These are phyloP conservation scores for Chironomus striatipennis DNA, from an alignment of 1,140 invertebrate genomes.

Conservation along the genomic window DNA sequence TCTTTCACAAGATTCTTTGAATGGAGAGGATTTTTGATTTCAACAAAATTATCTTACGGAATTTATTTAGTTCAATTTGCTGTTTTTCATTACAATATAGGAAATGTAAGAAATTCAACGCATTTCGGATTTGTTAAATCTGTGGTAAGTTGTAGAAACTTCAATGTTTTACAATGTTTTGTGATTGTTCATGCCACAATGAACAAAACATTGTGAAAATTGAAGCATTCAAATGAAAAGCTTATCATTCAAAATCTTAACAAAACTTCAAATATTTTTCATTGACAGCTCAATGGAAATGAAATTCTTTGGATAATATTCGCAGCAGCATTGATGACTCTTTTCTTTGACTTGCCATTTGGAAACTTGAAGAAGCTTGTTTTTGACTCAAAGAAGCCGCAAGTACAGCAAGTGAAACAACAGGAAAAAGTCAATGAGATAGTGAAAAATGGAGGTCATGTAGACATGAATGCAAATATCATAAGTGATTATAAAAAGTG, in stretches of 20 bases:
- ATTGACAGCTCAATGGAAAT: slow-evolving; percentile 49
- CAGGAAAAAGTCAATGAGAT: not conserved
- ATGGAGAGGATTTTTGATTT: slow-evolving; percentile 52
- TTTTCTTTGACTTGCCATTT: slow-evolving; percentile 58
- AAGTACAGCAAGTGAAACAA: not conserved
- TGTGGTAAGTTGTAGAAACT: slow-evolving; percentile 39
- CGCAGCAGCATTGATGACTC: slow-evolving; percentile 49
- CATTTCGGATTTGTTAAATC: slow-evolving; percentile 46
- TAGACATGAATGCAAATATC: no score
- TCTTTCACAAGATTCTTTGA: slow-evolving; percentile 44
- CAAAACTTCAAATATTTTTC: slow-evolving; percentile 28
- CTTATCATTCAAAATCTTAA: not conserved
- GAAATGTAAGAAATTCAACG: slow-evolving; percentile 45
- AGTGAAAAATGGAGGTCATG: no score
- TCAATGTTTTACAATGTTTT: not conserved
- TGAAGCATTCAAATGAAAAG: not conserved
- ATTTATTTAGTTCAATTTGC: slow-evolving; percentile 60
- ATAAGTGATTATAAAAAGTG: no score
- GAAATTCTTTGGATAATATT: slow-evolving; percentile 49
- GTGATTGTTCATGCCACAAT: not conserved
- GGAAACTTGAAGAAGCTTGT: slow-evolving; percentile 55
- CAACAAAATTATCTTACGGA: slow-evolving; percentile 54
- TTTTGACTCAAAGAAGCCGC: slow-evolving; percentile 26
- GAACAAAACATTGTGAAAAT: no score
- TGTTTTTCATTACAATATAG: slow-evolving; percentile 57